Base-by-base conservation (phyloP, 92 coral and sea anemone species). In the Isaurus tuberculatus region DNA sequence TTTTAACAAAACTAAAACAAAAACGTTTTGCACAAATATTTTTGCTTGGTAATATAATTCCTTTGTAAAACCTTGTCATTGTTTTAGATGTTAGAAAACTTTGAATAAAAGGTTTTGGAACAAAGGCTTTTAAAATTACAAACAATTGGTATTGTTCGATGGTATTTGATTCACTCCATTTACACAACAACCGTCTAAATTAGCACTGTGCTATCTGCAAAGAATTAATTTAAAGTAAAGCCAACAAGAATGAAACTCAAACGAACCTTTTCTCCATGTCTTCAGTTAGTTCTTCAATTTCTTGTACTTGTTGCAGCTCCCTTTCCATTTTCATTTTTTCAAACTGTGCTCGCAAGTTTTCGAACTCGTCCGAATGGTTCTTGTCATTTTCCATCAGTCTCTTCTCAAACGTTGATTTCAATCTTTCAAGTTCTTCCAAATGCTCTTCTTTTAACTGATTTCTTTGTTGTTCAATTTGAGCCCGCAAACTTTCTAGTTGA, bases 201-300 rank as follows among this genome's bases (percentile, higher is more conserved):
- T 20, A 16, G 63, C 63, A 55, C 8, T 4, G 63, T 3, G 63
- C 63, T 19, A 55, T 55, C 28, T 55, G 14, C 16, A 17, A 19
- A 5, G 63, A 19, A n/a, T 55, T 17, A 20, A 55, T 8, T 26
- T 5, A 4, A 63, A 25, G 3, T 8, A 7, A 25, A 8, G 34
- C 16, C 16, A 27, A 63, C 34, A 7, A 49, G 15, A 27, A 16
- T 25, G 29, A 48, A 27, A 30, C 58, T 42, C 23, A 25, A 32
- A 32, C 66, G 63, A 64, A 96, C 99, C 98, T 96, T 89, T 88
- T 92, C 80, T 96, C 98, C 82, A 92, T 86, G 72, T 92, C 98
- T 63, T 87, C 92, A 0, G 98, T 84, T 25, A 96, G 55, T 70
- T 94, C 92, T 40, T 92, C 94, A 57, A 96, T 84, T 58, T 94